Evolutionary conservation across 2,113 vertebrate species (phyloP).

Genomic region (Nycticebus coucang): DNA sequence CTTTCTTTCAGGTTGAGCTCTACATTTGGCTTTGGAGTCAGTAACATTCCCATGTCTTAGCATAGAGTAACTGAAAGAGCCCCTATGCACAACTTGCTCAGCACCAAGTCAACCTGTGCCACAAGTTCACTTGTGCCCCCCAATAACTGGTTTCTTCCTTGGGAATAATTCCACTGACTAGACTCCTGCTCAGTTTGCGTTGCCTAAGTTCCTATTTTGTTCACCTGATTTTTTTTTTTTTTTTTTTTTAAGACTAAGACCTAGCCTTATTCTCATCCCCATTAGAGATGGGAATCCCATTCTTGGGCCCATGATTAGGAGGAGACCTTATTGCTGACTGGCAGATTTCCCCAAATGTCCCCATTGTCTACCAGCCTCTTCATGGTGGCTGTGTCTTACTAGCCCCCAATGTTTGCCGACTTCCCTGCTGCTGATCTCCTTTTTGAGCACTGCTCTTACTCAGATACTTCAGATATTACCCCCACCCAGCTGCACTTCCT

Average conservation of each 20-base stretch:
- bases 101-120: background rate
- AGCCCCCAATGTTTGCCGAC: background rate
- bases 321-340: background rate
- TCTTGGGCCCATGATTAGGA: background rate
- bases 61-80: background rate
- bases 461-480: background rate
- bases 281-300: background rate
- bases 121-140: background rate
- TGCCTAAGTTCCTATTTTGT: background rate
- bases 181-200: background rate
- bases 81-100: background rate
- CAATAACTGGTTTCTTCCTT: background rate
- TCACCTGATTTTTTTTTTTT: conserved; percentile 1
- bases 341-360: background rate
- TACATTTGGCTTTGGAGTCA: background rate
- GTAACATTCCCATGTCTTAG: background rate
- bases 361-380: background rate
- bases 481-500: background rate
- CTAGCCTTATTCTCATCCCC: background rate
- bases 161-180: background rate
- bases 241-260: background rate
- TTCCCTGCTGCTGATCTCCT: background rate
- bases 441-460: background rate
- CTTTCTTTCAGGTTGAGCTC: background rate
- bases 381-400: background rate